Conservation (phyloP, 2,113 vertebrate species). For the Monarcha castaneiventris region DNA sequence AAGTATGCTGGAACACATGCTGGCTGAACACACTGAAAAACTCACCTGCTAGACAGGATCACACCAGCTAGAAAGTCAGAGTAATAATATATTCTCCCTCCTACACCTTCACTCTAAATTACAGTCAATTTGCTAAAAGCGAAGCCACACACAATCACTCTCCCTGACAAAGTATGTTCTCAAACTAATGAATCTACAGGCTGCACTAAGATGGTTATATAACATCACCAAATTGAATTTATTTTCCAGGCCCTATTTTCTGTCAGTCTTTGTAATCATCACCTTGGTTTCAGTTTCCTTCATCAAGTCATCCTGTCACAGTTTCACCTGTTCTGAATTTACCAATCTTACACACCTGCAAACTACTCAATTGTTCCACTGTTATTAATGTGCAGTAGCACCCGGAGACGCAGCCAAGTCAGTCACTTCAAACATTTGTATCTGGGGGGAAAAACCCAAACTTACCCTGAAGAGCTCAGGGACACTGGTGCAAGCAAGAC, state of each 20-base stretch:
- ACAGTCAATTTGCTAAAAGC: conserved; percentile 39
- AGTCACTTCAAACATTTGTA: background rate
- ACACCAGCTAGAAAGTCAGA: background rate
- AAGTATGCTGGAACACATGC: background rate
- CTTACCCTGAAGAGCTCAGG: background rate
- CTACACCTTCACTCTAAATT: conserved; percentile 30
- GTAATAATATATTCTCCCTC: conserved; percentile 30
- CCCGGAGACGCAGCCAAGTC: background rate
- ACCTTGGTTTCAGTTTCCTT: background rate
- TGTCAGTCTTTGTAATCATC: background rate
- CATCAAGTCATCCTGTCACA: background rate
- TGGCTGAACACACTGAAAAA: background rate
- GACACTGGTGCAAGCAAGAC: background rate
- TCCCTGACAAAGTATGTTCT: background rate
- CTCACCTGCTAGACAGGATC: conserved; percentile 26
- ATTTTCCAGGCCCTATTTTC: conserved; percentile 18
- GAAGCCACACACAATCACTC: background rate
- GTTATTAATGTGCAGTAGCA: background rate
- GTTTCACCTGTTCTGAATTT: conserved; percentile 11
- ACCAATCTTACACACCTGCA: background rate
- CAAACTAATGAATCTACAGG: conserved; percentile 19
- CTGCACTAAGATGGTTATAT: background rate
- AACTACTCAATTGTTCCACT: background rate
- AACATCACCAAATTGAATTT: conserved; percentile 20
- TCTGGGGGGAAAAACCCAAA: background rate